Evolutionary conservation across 1,140 invertebrate species (phyloP).

Genomic region (Euwallacea similis): DNA sequence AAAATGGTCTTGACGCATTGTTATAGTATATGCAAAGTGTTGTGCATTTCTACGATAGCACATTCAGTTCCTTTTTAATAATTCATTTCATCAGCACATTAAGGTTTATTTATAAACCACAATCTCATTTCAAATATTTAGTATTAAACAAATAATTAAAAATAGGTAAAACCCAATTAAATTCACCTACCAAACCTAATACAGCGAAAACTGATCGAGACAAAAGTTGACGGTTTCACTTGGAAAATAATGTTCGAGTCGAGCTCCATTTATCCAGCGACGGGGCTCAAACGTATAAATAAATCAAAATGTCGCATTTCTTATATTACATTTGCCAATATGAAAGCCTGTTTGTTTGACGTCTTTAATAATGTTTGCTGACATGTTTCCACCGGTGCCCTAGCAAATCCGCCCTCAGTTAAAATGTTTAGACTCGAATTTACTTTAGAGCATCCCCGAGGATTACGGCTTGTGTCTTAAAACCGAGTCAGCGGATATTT

Average conservation of each 20-base stretch:
- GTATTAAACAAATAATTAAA: too few relatives aligned
- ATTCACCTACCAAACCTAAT: not conserved
- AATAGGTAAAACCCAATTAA: not conserved
- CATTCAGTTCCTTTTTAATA: too few relatives aligned
- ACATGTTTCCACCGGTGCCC: slow-evolving; percentile 46
- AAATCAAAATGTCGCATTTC: slow-evolving; percentile 50
- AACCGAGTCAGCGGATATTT: slow-evolving; percentile 3
- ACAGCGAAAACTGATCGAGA: slow-evolving; percentile 15
- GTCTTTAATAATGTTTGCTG: slow-evolving; percentile 51
- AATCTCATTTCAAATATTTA: too few relatives aligned
- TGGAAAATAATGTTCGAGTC: slow-evolving; percentile 35
- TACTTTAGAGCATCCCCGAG: slow-evolving; percentile 46
- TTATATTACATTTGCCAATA: slow-evolving; percentile 50
- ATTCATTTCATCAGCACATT: too few relatives aligned
- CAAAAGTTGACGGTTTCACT: slow-evolving; percentile 33
- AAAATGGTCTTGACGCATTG: too few relatives aligned
- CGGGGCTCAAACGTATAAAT: slow-evolving; percentile 44
- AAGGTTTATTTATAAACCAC: too few relatives aligned
- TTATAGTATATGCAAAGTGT: too few relatives aligned
- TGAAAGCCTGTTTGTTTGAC: slow-evolving; percentile 48
- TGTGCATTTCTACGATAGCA: too few relatives aligned
- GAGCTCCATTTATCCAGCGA: slow-evolving; percentile 27
- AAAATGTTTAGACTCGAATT: slow-evolving; percentile 53
- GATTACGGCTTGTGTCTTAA: slow-evolving; percentile 34
- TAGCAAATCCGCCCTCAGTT: slow-evolving; percentile 44